Conservation (phyloP, 2,888 invertebrate species). For the Nipponacmea schrenckii region DNA sequence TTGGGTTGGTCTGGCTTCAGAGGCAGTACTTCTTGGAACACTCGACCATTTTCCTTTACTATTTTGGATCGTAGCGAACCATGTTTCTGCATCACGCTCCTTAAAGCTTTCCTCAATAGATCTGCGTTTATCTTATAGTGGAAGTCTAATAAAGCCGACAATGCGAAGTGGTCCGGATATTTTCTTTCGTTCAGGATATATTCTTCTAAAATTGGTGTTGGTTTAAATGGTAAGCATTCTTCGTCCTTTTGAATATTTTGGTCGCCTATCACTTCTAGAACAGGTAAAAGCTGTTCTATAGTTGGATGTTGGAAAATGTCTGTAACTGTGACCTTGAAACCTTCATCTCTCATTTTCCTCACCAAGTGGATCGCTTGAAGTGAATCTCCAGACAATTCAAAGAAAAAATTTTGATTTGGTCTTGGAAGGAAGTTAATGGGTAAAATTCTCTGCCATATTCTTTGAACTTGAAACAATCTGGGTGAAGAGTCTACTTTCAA, state of each 20-base stretch:
- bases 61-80: not conserved
- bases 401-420: constrained; percentile 1
- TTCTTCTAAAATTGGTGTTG: not conserved
- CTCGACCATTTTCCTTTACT: not conserved
- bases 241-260: not conserved
- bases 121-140: not conserved
- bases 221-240: not conserved
- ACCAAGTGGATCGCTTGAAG: constrained; percentile 1
- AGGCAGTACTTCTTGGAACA: not conserved
- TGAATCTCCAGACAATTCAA: not conserved
- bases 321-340: not conserved
- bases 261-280: not conserved
- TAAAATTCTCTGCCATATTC: not conserved
- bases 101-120: not conserved
- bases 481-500: not conserved
- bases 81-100: not conserved
- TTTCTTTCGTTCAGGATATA: not conserved
- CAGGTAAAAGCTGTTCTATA: not conserved
- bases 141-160: not conserved
- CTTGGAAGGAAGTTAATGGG: not conserved
- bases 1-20: not conserved
- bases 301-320: not conserved
- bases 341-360: not conserved
- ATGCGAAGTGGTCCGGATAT: not conserved
- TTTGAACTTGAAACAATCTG: not conserved